A percentile compares a stretch with the other conserved stretches of the same genome.
Conservation (phyloP, 1,140 invertebrate genomes). For the Aphaenogaster rudis region DNA sequence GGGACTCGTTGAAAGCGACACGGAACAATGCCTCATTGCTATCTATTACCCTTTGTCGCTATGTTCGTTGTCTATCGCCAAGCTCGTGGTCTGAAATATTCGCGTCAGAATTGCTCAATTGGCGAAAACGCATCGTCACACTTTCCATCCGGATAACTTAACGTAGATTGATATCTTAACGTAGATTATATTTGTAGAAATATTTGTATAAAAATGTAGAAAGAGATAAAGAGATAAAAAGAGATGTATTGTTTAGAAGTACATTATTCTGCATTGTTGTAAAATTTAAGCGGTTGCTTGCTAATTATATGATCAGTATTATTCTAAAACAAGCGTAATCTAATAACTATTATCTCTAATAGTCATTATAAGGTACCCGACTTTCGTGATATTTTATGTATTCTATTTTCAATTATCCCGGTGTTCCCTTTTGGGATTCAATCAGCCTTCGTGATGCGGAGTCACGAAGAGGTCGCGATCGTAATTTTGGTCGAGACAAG, state of each 20-base stretch:
- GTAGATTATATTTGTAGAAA: background rate
- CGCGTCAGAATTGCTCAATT: slow-evolving; percentile 6
- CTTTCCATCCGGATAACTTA: background rate
- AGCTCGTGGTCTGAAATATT: slow-evolving; percentile 27
- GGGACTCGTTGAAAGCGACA: slow-evolving; percentile 53
- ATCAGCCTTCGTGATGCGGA: slow-evolving; percentile 55
- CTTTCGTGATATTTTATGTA: slow-evolving; percentile 34
- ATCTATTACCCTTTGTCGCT: slow-evolving; percentile 58
- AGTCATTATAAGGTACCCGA: too few species aligned
- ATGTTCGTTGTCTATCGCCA: slow-evolving; percentile 41
- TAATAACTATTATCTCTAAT: background rate
- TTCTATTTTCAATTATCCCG: slow-evolving; percentile 40
- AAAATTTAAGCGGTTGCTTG: background rate
- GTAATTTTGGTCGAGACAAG: slow-evolving; percentile 62
- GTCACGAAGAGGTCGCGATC: slow-evolving; percentile 61
- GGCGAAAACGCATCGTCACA: slow-evolving; percentile 12
- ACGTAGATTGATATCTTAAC: background rate
- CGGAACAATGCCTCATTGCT: slow-evolving; percentile 61
- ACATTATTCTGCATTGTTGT: background rate
- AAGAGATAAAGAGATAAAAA: background rate
- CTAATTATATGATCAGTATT: background rate
- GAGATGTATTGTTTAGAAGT: background rate
- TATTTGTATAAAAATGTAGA: background rate
- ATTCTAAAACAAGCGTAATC: background rate
- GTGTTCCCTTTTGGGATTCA: slow-evolving; percentile 20